Evolutionary conservation across 1,140 invertebrate genomes (phyloP).

Genomic region (Dinoponera quadriceps): DNA sequence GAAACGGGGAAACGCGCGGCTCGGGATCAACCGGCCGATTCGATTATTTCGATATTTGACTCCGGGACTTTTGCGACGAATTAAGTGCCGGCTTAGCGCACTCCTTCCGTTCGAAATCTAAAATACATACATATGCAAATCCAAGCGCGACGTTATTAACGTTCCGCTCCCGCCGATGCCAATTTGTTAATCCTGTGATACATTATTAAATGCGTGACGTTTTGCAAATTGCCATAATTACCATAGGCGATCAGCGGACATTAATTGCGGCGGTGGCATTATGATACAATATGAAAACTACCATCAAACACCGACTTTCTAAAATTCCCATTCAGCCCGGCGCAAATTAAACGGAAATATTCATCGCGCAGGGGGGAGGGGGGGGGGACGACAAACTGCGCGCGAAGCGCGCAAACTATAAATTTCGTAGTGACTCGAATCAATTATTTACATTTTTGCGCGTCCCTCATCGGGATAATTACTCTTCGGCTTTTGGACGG

Average conservation of each 20-base stretch:
- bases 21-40: neutral
- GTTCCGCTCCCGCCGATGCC: neutral
- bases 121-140: neutral
- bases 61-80: too few species aligned
- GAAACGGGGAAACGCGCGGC: neutral
- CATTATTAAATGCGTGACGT: constrained; percentile 35
- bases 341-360: constrained; percentile 21
- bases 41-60: neutral
- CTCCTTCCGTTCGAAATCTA: neutral
- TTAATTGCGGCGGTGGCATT: constrained; percentile 12
- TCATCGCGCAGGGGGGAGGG: too few species aligned
- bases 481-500: constrained; percentile 8
- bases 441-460: constrained; percentile 24
- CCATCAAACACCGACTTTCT: constrained; percentile 13
- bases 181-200: constrained; percentile 45
- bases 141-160: constrained; percentile 6
- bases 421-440: constrained; percentile 25
- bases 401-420: neutral
- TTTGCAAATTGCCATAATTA: constrained; percentile 44
- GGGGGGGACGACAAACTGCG: neutral
- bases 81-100: too few species aligned
- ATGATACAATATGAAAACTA: constrained; percentile 31
- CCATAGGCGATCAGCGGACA: constrained; percentile 15
- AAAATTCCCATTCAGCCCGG: neutral
- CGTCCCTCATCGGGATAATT: neutral